These are phyloP conservation scores for Sesamia inferens DNA, from an alignment of 2,888 invertebrate species.

Conservation along the genomic window DNA sequence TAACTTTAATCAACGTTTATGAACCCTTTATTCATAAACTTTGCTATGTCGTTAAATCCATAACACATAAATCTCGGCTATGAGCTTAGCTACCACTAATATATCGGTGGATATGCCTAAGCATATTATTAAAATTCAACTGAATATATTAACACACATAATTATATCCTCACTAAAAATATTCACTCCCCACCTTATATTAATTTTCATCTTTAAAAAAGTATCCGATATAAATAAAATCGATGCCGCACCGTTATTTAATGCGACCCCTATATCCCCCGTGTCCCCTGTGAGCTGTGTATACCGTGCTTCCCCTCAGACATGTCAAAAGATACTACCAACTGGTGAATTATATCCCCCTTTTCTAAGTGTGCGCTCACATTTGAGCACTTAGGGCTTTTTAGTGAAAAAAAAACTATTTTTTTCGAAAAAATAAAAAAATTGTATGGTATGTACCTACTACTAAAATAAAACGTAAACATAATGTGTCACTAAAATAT, in stretches of 20 bases:
- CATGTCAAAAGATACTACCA: slow-evolving; percentile 74
- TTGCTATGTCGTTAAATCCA: no score
- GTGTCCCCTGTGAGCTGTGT: slow-evolving; percentile 60
- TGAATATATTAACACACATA: not conserved
- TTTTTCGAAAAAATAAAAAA: not conserved
- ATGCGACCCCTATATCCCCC: slow-evolving; percentile 62
- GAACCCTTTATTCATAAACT: no score
- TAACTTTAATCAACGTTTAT: no score
- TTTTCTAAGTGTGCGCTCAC: slow-evolving; percentile 56
- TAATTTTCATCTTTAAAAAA: slow-evolving; percentile 11
- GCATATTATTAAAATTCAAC: not conserved
- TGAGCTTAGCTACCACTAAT: no score
- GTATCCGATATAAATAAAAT: slow-evolving; percentile 53
- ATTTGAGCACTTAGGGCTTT: slow-evolving; percentile 44
- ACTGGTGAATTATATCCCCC: slow-evolving; percentile 69
- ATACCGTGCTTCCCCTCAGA: slow-evolving; percentile 67
- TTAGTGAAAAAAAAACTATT: not conserved
- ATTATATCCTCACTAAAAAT: no score
- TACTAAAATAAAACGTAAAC: no score
- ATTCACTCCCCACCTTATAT: slow-evolving; percentile 12
- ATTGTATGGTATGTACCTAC: no score
- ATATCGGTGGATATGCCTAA: no score
- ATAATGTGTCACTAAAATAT: no score
- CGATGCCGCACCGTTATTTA: slow-evolving; percentile 62
- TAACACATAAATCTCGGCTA: no score